A percentile compares a stretch with the other conserved stretches of the same genome.
Conservation (phyloP, 2,113 vertebrate species). For the Oryzias woworae region DNA sequence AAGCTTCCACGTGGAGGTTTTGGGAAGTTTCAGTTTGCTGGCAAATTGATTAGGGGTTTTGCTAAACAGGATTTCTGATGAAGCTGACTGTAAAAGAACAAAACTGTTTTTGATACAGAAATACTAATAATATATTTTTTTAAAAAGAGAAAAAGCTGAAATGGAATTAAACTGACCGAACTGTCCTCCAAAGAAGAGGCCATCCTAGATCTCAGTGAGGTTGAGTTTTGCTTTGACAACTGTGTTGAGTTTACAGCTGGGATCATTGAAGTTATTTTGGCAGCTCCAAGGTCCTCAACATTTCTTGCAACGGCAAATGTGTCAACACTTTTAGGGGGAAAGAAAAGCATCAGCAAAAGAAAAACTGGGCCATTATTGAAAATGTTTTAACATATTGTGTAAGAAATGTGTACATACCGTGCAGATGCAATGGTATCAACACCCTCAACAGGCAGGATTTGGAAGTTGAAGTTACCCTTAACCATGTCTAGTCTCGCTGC, state of each 20-base stretch:
- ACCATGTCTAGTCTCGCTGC: constrained; percentile 74
- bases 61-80: constrained; percentile 62
- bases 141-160: neutral
- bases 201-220: constrained; percentile 32
- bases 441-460: constrained; percentile 65
- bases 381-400: neutral
- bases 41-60: constrained; percentile 26
- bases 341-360: neutral
- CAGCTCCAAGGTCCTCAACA: constrained; percentile 69
- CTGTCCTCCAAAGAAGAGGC: constrained; percentile 18
- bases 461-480: constrained; percentile 78
- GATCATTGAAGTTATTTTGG: constrained; percentile 75
- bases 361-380: neutral
- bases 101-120: neutral
- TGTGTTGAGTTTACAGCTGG: constrained; percentile 39
- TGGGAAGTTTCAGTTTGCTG: constrained; percentile 1
- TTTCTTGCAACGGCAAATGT: constrained; percentile 82
- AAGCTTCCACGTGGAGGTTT: constrained; percentile 42
- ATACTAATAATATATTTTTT: neutral
- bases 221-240: constrained; percentile 55
- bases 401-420: constrained; percentile 59
- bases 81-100: constrained; percentile 61
- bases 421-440: constrained; percentile 69
- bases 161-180: constrained; percentile 42
- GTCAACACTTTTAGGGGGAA: constrained; percentile 68